Percentiles rank a stretch among this genome's conserved stretches.
Conservation (phyloP, 2,797 vertebrate genomes). For the Melanotaenia maccullochi region DNA sequence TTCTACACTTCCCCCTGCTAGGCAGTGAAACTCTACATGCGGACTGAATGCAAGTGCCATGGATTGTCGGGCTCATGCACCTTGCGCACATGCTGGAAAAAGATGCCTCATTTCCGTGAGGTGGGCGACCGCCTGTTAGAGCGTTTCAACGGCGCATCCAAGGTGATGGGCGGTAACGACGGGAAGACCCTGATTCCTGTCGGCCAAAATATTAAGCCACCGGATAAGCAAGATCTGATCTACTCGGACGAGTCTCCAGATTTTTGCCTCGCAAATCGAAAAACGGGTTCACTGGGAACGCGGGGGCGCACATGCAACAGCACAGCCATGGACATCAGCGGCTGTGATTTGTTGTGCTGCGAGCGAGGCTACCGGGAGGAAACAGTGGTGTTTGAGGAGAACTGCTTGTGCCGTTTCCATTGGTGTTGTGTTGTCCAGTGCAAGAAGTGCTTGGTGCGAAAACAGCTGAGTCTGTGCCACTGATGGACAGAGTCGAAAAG, state of each 20-base stretch:
- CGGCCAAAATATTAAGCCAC: constrained; percentile 94
- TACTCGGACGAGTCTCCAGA: constrained; percentile 96
- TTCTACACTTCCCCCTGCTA: constrained; percentile 56
- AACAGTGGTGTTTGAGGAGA: constrained; percentile 94
- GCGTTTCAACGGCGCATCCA: constrained; percentile 95
- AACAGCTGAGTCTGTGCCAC: constrained; percentile 94
- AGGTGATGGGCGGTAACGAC: constrained; percentile 97
- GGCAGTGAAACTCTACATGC: constrained; percentile 96
- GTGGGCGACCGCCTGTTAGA: constrained; percentile 94
- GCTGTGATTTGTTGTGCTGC: constrained; percentile 96
- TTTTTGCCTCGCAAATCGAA: constrained; percentile 95
- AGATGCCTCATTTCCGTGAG: constrained; percentile 96
- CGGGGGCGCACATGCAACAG: constrained; percentile 94
- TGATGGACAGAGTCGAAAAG: constrained; percentile 70
- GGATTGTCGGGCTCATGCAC: constrained; percentile 97
- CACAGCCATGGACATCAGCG: constrained; percentile 95
- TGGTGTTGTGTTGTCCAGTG: constrained; percentile 99
- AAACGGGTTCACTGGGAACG: constrained; percentile 94
- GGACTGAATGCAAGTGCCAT: constrained; percentile 97
- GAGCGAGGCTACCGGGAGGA: constrained; percentile 92
- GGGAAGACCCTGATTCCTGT: constrained; percentile 96
- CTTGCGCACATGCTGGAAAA: constrained; percentile 96
- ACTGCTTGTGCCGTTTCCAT: constrained; percentile 97
- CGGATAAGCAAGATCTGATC: constrained; percentile 94
- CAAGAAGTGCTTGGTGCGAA: constrained; percentile 93